These are phyloP conservation scores for Ginglymostoma cirratum DNA, from an alignment of 2,113 vertebrate species.

Conservation along the genomic window DNA sequence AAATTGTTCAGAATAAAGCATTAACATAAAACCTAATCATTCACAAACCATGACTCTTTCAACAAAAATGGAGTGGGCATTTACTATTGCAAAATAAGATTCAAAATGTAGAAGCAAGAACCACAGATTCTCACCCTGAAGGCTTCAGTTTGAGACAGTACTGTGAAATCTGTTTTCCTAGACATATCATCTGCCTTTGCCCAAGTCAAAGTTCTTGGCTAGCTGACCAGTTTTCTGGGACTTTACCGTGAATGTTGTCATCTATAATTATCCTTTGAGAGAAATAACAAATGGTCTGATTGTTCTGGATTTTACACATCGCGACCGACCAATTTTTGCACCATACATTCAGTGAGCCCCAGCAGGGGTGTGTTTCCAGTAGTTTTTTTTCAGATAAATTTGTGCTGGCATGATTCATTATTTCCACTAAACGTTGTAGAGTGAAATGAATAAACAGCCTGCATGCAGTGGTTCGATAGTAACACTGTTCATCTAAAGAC, in stretches of 20 bases:
- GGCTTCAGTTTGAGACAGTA: neutral
- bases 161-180: neutral
- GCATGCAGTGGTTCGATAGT: neutral
- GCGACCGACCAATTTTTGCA: neutral
- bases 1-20: neutral
- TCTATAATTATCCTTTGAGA: neutral
- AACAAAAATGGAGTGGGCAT: neutral
- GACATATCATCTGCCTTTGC: neutral
- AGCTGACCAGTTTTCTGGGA: neutral
- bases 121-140: neutral
- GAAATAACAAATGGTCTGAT: neutral
- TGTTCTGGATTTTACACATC: neutral
- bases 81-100: neutral
- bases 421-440: neutral
- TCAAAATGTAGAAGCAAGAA: no score
- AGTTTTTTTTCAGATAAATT: neutral
- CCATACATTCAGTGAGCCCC: neutral
- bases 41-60: neutral
- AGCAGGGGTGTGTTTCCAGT: neutral
- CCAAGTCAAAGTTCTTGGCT: constrained; percentile 7
- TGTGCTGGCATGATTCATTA: constrained; percentile 15
- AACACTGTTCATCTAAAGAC: neutral
- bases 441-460: neutral
- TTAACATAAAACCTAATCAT: neutral
- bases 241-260: neutral